These are phyloP conservation scores for Cepaea hortensis DNA, from an alignment of 2,888 invertebrate genomes.

Conservation along the genomic window DNA sequence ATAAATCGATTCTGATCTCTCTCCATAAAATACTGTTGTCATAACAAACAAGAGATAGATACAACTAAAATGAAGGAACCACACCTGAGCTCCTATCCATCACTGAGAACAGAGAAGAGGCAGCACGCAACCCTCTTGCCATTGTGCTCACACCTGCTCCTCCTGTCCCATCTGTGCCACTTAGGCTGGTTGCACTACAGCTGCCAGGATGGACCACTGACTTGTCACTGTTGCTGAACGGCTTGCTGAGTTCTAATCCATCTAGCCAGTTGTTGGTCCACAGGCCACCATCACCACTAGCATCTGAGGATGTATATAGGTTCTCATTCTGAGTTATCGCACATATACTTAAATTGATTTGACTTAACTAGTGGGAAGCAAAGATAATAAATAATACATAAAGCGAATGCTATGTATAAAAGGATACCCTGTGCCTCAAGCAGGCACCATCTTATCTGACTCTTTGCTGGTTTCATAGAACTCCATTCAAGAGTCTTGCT, in stretches of 20 bases:
- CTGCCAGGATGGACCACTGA: slow-evolving; percentile 17
- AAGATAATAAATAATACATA: no score
- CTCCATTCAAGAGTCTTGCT: no score
- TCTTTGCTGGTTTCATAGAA: no score
- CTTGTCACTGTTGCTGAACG: slow-evolving; percentile 50
- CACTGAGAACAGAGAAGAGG: slow-evolving; percentile 19
- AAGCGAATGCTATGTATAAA: no score
- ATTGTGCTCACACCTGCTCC: not conserved
- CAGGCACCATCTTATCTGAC: no score
- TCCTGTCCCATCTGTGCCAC: slow-evolving; percentile 16
- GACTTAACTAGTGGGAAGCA: no score
- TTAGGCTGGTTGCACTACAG: not conserved
- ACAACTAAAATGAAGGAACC: not conserved
- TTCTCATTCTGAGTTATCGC: no score
- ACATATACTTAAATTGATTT: no score
- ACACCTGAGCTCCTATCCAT: slow-evolving; percentile 21
- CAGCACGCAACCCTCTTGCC: slow-evolving; percentile 2
- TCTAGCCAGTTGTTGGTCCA: slow-evolving; percentile 51
- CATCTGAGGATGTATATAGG: slow-evolving; percentile 34
- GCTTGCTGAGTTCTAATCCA: slow-evolving; percentile 46
- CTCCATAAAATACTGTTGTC: not conserved
- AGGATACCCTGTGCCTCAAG: no score
- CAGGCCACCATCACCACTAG: slow-evolving; percentile 47
- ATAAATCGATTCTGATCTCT: not conserved
- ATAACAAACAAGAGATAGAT: not conserved